Percentiles rank a stretch among this genome's conserved stretches.
Evolutionary conservation across 1,140 invertebrate species (phyloP).

Genomic region (Helicoverpa zea): DNA sequence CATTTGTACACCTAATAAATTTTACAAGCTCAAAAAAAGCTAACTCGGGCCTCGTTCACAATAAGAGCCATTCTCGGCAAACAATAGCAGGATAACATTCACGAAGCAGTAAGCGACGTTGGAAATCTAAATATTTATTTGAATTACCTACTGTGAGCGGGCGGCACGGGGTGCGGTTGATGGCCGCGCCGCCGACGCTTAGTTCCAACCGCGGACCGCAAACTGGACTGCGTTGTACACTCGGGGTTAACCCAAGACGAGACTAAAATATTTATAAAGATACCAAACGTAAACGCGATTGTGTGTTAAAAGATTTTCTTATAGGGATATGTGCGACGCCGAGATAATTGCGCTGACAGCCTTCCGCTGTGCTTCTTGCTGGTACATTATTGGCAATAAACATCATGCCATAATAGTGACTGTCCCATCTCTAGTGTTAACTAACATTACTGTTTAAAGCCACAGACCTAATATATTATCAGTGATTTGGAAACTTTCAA

Average conservation of each 20-base stretch:
- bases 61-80: slow-evolving; percentile 55
- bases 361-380: slow-evolving; percentile 12
- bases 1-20: slow-evolving; percentile 59
- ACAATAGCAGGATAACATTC: slow-evolving; percentile 64
- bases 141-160: slow-evolving; percentile 56
- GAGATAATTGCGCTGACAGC: neutral
- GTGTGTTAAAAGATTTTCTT: slow-evolving; percentile 31
- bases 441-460: neutral
- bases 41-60: slow-evolving; percentile 49
- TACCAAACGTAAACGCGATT: slow-evolving; percentile 50
- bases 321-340: slow-evolving; percentile 32
- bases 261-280: slow-evolving; percentile 60
- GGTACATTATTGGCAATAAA: slow-evolving; percentile 1
- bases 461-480: neutral
- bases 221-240: slow-evolving; percentile 56
- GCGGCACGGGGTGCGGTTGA: slow-evolving; percentile 49
- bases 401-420: slow-evolving; percentile 4
- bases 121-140: slow-evolving; percentile 68
- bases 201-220: slow-evolving; percentile 60
- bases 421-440: neutral
- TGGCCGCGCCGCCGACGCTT: slow-evolving; percentile 54
- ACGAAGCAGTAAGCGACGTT: slow-evolving; percentile 58
- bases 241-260: slow-evolving; percentile 58
- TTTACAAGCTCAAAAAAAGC: slow-evolving; percentile 58
- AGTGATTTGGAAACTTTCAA: too few species aligned